These are phyloP conservation scores for Chalcosyrphus nemorum DNA, from an alignment of 2,888 invertebrate genomes.

Conservation along the genomic window DNA sequence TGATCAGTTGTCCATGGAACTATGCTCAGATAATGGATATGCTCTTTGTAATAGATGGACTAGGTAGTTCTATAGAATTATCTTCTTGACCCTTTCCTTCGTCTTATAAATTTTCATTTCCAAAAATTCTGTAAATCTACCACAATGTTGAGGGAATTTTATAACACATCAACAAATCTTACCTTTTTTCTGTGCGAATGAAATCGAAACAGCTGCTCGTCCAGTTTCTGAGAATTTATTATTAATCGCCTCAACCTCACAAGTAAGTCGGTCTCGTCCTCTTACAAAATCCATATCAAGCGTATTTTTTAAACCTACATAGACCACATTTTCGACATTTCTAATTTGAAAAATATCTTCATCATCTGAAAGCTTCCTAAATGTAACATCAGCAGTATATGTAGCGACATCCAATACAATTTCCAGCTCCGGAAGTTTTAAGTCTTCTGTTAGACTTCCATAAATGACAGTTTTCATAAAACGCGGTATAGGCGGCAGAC, in stretches of 20 bases:
- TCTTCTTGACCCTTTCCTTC: no score
- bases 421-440: conserved; percentile 49
- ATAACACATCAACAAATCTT: neutral
- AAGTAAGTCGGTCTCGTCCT: conserved; percentile 50
- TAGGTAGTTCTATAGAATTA: no score
- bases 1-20: no score
- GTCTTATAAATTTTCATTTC: no score
- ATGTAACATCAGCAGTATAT: conserved; percentile 70
- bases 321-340: conserved; percentile 52
- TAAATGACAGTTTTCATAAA: conserved; percentile 67
- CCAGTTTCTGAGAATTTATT: conserved; percentile 53
- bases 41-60: no score
- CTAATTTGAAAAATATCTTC: conserved; percentile 67
- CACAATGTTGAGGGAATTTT: no score
- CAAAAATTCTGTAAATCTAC: no score
- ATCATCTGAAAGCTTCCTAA: conserved; percentile 46
- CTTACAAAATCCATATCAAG: conserved; percentile 57
- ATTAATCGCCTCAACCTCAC: conserved; percentile 72
- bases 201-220: conserved; percentile 65
- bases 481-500: conserved; percentile 70
- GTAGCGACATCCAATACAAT: conserved; percentile 64
- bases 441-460: conserved; percentile 40
- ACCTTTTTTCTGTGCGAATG: conserved; percentile 68
- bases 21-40: no score
- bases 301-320: conserved; percentile 33